phyloP scores from a whole-genome alignment of 2,113 vertebrate genomes.

The Rhipidura dahli region DNA sequence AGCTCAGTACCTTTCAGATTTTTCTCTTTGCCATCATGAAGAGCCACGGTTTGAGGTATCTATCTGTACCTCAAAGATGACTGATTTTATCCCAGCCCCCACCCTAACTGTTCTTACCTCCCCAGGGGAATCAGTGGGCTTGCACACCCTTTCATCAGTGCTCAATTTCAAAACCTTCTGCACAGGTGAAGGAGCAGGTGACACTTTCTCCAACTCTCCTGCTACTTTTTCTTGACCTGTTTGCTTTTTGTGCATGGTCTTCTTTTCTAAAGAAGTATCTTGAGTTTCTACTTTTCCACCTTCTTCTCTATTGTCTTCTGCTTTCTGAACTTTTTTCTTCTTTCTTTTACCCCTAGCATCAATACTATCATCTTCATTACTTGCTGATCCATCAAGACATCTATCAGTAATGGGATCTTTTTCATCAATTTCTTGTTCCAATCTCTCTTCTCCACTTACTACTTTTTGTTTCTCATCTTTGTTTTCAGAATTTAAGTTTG shows the following conservation, averaged over 20 bases:
- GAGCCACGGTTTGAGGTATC: neutral
- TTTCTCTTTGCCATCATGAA: neutral
- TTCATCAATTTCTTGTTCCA: constrained; percentile 12
- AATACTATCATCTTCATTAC: constrained; percentile 66
- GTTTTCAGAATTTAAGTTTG: constrained; percentile 29
- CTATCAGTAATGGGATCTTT: constrained; percentile 8
- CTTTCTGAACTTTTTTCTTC: constrained; percentile 79
- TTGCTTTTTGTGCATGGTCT: constrained; percentile 69
- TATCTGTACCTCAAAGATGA: neutral
- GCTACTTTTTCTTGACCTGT: constrained; percentile 64
- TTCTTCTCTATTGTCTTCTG: constrained; percentile 63
- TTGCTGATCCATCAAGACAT: constrained; percentile 27
- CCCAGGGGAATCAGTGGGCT: constrained; percentile 72
- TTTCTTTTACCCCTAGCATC: constrained; percentile 72
- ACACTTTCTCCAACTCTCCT: constrained; percentile 67
- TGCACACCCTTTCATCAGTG: constrained; percentile 61
- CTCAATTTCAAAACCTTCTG: constrained; percentile 58
- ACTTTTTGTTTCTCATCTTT: constrained; percentile 43
- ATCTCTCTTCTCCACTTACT: neutral
- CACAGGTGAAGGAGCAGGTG: neutral
- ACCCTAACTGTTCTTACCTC: constrained; percentile 56
- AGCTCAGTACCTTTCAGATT: neutral
- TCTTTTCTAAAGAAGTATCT: constrained; percentile 76
- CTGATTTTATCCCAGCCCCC: neutral
- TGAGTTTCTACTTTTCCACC: constrained; percentile 74